Percentiles rank a stretch among this genome's conserved stretches.
phyloP scores from a whole-genome alignment of 2,113 vertebrate species.

The Cyprinodon brontotheroides region DNA sequence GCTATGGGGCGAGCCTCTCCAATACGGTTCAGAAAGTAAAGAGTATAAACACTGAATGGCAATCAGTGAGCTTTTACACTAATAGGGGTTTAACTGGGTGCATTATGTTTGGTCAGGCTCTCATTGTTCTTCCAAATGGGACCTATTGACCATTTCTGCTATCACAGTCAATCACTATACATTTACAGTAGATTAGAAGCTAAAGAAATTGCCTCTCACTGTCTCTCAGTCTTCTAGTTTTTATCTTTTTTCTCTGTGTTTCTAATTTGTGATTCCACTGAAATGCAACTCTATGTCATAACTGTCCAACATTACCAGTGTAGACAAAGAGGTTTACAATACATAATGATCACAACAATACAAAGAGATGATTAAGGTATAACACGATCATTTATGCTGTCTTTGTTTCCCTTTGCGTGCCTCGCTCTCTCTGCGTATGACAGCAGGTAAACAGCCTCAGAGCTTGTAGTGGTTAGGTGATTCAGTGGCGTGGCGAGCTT shows the following conservation, averaged over 20 bases:
- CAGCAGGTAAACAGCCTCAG: constrained; percentile 83
- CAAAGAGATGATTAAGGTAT: constrained; percentile 73
- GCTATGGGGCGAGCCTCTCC: background rate
- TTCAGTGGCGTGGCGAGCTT: constrained; percentile 79
- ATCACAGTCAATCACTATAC: constrained; percentile 68
- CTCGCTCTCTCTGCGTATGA: constrained; percentile 25
- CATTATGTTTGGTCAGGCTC: constrained; percentile 54
- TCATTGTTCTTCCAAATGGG: constrained; percentile 69
- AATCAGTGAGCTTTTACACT: constrained; percentile 25
- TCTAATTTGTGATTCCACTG: constrained; percentile 46
- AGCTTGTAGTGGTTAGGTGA: constrained; percentile 79
- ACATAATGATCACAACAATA: constrained; percentile 67
- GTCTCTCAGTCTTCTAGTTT: constrained; percentile 19
- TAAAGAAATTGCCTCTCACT: constrained; percentile 4
- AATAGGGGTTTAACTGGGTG: constrained; percentile 63
- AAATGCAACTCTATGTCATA: constrained; percentile 14
- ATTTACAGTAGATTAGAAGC: constrained; percentile 81
- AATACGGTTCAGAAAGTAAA: background rate
- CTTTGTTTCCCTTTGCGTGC: constrained; percentile 63
- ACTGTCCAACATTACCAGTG: constrained; percentile 51
- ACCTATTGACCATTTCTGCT: constrained; percentile 71
- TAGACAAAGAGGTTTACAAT: constrained; percentile 68
- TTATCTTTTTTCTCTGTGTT: constrained; percentile 6
- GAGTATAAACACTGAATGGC: constrained; percentile 31
- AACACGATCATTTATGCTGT: constrained; percentile 67